Base-by-base conservation (phyloP, 1,140 invertebrate genomes). In the Maniola jurtina region DNA sequence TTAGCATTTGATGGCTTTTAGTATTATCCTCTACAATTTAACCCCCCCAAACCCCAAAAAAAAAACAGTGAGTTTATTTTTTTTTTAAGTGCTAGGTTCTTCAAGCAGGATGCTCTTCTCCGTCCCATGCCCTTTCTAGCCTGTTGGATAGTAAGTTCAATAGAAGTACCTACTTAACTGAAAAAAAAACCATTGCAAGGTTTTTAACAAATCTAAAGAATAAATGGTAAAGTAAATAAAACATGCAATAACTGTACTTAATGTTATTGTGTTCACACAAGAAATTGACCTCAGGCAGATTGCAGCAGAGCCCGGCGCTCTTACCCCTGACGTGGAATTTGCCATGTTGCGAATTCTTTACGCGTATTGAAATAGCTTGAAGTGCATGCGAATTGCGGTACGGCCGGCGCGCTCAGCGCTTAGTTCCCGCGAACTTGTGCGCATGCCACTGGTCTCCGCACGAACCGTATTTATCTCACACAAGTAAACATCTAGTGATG, bases 281-380 rank as follows among this genome's bases (percentile, higher is more conserved):
- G 45, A n/a, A 50, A 16, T 16, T 50, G 48, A 50, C 16, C 48
- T 50, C 14, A 25, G 16, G 48, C 16, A 50, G 14, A 50, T 9
- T 50, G 6, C 33, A 33, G 33, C 52, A 15, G 16, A 0, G 1
- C 42, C 3, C 55, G 15, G 15, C 33, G 14, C 36, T 50, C 25
- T 40, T 25, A 57, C 52, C 52, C 64, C 14, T 67, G 42, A 62
- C 42, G 33, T 45, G 56, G 81, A 84, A 86, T 85, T 73, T 75
- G 81, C 70, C 70, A 77, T 86, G 71, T 87, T 79, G 84, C 79
- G 71, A 85, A 88, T 88, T 88, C 83, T 67, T 70, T 77, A 65
- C 75, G 72, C 78, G 83, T 79, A 87, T 84, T 86, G 81, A 89
- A 88, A 88, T 88, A 88, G 80, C 83, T 81, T 80, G 57, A 72